Evolutionary conservation across 2,113 vertebrate species (phyloP).

Genomic region (Hemiscyllium ocellatum): DNA sequence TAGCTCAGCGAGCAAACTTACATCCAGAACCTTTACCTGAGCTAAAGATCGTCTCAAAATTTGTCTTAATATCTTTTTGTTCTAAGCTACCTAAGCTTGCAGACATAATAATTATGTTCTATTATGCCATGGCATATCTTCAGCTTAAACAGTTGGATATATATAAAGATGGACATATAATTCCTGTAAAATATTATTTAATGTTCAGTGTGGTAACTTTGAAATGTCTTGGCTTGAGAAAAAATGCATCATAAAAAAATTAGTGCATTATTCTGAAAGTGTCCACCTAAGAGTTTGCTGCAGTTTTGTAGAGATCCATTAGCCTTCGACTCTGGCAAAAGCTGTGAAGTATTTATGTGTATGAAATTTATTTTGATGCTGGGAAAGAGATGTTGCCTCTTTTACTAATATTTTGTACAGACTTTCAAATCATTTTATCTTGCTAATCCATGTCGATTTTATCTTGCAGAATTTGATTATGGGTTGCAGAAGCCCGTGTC

Average conservation of each 20-base stretch:
- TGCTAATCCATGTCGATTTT: slow-evolving; percentile 36
- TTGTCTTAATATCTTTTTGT: too few relatives aligned
- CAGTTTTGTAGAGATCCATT: not conserved
- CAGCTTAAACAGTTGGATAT: not conserved
- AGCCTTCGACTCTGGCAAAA: not conserved
- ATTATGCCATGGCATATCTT: too few relatives aligned
- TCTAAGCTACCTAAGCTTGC: too few relatives aligned
- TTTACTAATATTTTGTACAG: not conserved
- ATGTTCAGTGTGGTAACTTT: not conserved
- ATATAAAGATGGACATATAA: not conserved
- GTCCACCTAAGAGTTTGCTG: not conserved
- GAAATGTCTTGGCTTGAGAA: not conserved
- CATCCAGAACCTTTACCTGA: too few relatives aligned
- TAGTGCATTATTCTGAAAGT: not conserved
- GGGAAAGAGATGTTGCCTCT: not conserved
- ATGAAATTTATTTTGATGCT: not conserved
- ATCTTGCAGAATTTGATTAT: slow-evolving; percentile 58
- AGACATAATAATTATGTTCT: too few relatives aligned
- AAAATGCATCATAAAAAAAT: not conserved
- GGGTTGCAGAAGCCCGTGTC: slow-evolving; percentile 62
- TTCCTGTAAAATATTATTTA: not conserved
- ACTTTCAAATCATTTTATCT: slow-evolving; percentile 41
- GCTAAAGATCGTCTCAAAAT: too few relatives aligned
- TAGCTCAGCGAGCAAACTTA: too few relatives aligned
- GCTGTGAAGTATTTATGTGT: too few relatives aligned